Evolutionary conservation across 2,113 vertebrate genomes (phyloP), one percentile per base, ranked within the genome.

Genomic region (Brienomyrus brachyistius): DNA sequence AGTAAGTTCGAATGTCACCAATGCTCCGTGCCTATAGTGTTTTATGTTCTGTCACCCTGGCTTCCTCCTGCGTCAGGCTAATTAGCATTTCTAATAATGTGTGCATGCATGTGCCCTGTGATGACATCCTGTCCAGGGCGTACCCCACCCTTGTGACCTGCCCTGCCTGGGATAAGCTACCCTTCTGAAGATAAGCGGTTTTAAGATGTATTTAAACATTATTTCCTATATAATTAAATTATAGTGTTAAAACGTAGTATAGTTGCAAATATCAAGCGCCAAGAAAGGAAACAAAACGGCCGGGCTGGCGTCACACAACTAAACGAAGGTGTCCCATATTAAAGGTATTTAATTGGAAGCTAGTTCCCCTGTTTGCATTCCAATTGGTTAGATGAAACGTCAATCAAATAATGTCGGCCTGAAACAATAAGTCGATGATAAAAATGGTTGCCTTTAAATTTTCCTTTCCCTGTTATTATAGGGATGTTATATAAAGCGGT

Each of bases 381-480:
- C 89, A 88, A 82, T 82, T 90, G 86, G 89, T 90, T 31, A 43
- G 70, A 19, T 88, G 43, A n/a, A 31, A 27, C 31, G 89, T 88
- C 89, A 80, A 56, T 88, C 43, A 59, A 86, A 74, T 27, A 87
- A 74, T 54, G 19, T 89, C 51, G 21, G 52, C 48, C 43, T 84
- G 35, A 35, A 52, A 88, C 5, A 27, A 5, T 27, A 82, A 13
- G 10, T 10, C 11, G 35, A 56, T 10, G 27, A 47, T 84, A 8
- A 15, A 31, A 21, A 70, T 83, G 4, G 6, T 31, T 31, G 19
- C 11, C 15, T 31, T 82, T 1, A 13, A 45, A 47, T 59, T 23
- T 45, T 62, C 27, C 59, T 82, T 13, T 45, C 21, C 23, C 77
- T 23, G 17, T 85, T 62, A 13, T 43, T 66, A 70, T 74, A 21